Conservation (phyloP, 2,113 vertebrate species). For the Athene cunicularia region DNA sequence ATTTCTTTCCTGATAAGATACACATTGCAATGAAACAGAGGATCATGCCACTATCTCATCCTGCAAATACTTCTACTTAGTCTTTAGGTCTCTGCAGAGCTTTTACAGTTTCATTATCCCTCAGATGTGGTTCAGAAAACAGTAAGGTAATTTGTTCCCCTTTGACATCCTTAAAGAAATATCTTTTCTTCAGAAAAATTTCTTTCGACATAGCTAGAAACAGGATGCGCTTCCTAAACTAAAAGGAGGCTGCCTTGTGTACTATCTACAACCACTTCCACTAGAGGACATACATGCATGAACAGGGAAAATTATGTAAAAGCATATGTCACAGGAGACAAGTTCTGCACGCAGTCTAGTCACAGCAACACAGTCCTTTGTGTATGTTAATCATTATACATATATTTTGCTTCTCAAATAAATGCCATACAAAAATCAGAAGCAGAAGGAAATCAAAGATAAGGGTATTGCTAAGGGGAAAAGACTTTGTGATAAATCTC, state of each 20-base stretch:
- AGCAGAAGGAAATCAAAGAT: neutral
- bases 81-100: neutral
- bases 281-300: neutral
- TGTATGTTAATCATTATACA: neutral
- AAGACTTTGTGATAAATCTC: neutral
- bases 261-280: neutral
- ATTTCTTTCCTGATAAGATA: neutral
- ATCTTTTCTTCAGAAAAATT: neutral
- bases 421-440: neutral
- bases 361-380: neutral
- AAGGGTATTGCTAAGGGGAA: neutral
- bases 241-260: neutral
- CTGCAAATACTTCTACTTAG: neutral
- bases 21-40: neutral
- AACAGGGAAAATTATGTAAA: neutral
- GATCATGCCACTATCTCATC: neutral
- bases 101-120: neutral
- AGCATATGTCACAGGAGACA: neutral
- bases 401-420: neutral
- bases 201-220: neutral
- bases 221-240: neutral
- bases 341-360: neutral
- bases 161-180: neutral
- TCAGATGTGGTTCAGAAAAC: neutral
- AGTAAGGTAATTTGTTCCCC: neutral